These are phyloP conservation scores for Catostomus latipinnis DNA, from an alignment of 2,797 vertebrate genomes.

Conservation along the genomic window DNA sequence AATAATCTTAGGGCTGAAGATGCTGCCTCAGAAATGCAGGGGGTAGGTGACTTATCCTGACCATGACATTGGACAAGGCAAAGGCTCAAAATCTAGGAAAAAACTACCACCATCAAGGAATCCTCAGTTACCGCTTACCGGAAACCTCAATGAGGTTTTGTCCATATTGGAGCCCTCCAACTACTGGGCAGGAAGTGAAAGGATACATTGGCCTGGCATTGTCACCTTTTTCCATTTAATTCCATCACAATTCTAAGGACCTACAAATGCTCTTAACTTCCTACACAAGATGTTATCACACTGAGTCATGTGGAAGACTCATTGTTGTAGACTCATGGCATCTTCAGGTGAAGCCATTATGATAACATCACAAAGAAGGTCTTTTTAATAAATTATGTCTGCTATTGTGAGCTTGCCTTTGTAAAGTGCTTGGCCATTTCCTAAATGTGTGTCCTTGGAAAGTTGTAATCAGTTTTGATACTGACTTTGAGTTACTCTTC, in stretches of 20 bases:
- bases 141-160: neutral
- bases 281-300: conserved; percentile 32
- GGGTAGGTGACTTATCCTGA: neutral
- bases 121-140: no score
- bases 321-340: conserved; percentile 26
- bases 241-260: neutral
- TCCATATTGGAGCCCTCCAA: conserved; percentile 47
- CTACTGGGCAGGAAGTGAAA: conserved; percentile 2
- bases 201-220: neutral
- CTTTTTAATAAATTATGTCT: conserved; percentile 39
- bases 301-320: neutral
- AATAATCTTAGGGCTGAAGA: neutral
- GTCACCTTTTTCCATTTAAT: conserved; percentile 31
- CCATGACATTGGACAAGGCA: neutral
- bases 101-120: no score
- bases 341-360: conserved; percentile 22
- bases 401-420: conserved; percentile 39
- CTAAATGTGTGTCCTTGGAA: conserved; percentile 11
- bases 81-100: no score
- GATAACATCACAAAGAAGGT: conserved; percentile 35
- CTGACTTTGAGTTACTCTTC: conserved; percentile 17
- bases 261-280: conserved; percentile 34
- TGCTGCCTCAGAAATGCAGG: no score
- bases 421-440: conserved; percentile 20
- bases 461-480: conserved; percentile 22